Evolutionary conservation across 2,888 invertebrate genomes (phyloP), one percentile per base, ranked within the genome.

Genomic region (Lapara coniferarum): DNA sequence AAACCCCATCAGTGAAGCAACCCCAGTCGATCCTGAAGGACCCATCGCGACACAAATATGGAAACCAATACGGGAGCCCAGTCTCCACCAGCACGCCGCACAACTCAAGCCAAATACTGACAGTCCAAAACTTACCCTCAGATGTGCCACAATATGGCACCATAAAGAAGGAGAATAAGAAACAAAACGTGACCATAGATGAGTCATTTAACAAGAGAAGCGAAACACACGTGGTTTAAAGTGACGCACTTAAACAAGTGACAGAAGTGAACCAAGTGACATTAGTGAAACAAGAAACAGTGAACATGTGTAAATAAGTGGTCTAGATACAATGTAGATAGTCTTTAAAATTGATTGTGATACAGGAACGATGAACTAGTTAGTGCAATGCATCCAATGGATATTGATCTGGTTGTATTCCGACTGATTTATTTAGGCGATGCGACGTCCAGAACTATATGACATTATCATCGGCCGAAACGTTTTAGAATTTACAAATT

Each of bases 1-100:
- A 90, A 74, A 89, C 92, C 1, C 89, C 89, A 8, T 79, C 85
- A 3, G 85, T 89, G 63, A 95, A 95, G 79, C 95, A 95, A 73
- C 95, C 95, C 0, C 95, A 95, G 76, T 94, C 95, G 46, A 95
- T 95, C 74, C 89, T 95, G 8, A 95, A 95, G 80, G 95, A 95
- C 84, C 95, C 95, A 4, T 95, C 95, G 70, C 89, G 95, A 52
- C 95, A 94, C 81, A 94, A 95, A 79, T 95, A 95, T 73, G 93
- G 92, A 49, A 94, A 90, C 75, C 94, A 94, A 57, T 94, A 95
- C 72, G 93, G 91, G 5, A 94, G 91, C 78, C 92, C 92, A 0
- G 81, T 91, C 66, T 92, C 92, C 0, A 85, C 90, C 14, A 92
- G 89, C 81, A 91, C 89, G 63, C 95, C 89, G 56, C 94, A 88